Base-by-base conservation (phyloP, 2,113 vertebrate genomes). In the Neotoma lepida region DNA sequence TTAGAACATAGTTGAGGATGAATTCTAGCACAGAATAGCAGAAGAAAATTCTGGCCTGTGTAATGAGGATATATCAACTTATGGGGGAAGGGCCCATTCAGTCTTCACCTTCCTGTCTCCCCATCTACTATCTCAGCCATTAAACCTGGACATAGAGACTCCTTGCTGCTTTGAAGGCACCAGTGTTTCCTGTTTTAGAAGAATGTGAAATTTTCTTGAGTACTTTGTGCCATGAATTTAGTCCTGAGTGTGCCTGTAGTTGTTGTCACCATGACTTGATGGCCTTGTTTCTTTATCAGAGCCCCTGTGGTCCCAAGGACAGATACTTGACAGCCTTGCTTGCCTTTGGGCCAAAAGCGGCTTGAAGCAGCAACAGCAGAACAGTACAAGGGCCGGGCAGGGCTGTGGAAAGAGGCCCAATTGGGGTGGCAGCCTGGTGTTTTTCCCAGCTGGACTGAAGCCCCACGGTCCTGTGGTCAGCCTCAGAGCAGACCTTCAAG, bases 381-480 rank as follows among this genome's bases (percentile, higher is more conserved):
- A 18, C 28, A 24, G 39, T 3, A 28, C n/a, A n/a, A 64, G 58
- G 51, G 35, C 61, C 35, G 28, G 41, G 22, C 22, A 82, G 68
- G 68, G 68, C n/a, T 20, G 8, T 9, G 6, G 24, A 44, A 66
- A 74, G 56, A 86, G 9, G 82, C 86, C 63, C 0, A 0, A 26
- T 73, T 70, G 13, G 78, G 18, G 76, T 73, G 64, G 49, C 2
- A 6, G 64, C 74, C 77, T 88, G 41, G 64, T 89, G 90, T 94
- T 94, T 95, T 88, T 84, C 84, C 86, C 84, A 90, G 85, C 77
- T 68, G 80, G 85, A 74, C 15, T 15, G 0, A 2, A 88, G 73
- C 82, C 86, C 73, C 77, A 15, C 28, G 9, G 66, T 68, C 78
- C 94, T 95, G 71, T 61, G 68, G 92, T 90, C 41, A 58, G 87